phyloP scores from a whole-genome alignment of 2,113 vertebrate genomes.

The Sylvietta virens region DNA sequence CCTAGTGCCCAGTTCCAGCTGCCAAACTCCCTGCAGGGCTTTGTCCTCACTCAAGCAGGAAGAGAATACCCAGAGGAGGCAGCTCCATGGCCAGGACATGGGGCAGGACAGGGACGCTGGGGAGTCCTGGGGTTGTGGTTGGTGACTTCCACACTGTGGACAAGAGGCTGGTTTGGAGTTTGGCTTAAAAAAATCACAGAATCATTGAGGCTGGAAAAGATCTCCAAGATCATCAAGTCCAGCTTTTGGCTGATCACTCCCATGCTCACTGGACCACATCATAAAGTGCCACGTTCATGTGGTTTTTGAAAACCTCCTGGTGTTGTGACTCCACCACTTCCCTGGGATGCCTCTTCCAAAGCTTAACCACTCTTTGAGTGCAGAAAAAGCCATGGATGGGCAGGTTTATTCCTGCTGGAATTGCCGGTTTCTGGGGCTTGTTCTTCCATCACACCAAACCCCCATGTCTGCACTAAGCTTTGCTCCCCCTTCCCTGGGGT shows the following conservation, averaged over 20 bases:
- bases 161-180: not conserved
- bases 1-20: not conserved
- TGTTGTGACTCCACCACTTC: not conserved
- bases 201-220: not conserved
- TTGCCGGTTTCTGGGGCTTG: not conserved
- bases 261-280: not conserved
- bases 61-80: not conserved
- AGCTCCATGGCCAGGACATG: accelerated
- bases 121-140: accelerated
- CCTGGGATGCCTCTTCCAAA: not conserved
- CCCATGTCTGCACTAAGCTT: not conserved
- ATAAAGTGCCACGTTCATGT: accelerated
- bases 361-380: not conserved
- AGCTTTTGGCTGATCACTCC: not conserved
- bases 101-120: not conserved
- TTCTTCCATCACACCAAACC: not conserved
- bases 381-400: not conserved
- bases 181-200: not conserved
- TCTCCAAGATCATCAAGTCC: not conserved
- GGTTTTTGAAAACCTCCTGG: not conserved
- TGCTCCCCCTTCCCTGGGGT: not conserved
- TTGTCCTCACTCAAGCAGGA: not conserved
- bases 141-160: not conserved
- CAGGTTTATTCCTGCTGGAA: not conserved
- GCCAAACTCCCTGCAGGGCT: not conserved